These are phyloP conservation scores for Eilema sororculum DNA, from an alignment of 2,888 invertebrate genomes.

Conservation along the genomic window DNA sequence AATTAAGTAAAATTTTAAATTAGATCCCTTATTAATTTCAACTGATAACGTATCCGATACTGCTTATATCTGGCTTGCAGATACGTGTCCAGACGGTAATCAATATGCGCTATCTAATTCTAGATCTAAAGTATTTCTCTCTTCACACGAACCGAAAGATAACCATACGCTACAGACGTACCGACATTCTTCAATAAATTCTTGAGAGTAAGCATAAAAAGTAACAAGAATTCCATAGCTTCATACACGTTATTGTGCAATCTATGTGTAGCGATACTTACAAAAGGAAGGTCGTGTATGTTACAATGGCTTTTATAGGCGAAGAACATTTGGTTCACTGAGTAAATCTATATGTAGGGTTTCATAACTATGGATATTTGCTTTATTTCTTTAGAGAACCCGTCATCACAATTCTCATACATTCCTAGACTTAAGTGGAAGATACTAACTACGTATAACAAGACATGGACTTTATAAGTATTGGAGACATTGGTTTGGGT, in stretches of 20 bases:
- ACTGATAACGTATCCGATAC: neutral
- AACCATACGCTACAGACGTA: slow-evolving; percentile 18
- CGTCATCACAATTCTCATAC: neutral
- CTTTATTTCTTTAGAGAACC: neutral
- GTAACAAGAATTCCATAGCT: slow-evolving; percentile 28
- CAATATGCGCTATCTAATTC: slow-evolving; percentile 17
- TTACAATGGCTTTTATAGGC: slow-evolving; percentile 44
- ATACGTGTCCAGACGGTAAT: slow-evolving; percentile 16
- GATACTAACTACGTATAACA: neutral
- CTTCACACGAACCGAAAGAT: slow-evolving; percentile 36
- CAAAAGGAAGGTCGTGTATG: slow-evolving; percentile 49
- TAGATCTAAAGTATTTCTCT: slow-evolving; percentile 24
- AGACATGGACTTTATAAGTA: neutral
- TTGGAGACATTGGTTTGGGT: too few species aligned
- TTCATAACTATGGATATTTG: neutral
- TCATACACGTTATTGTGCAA: slow-evolving; percentile 51
- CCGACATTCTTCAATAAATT: slow-evolving; percentile 9
- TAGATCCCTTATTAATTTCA: neutral
- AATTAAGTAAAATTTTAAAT: neutral
- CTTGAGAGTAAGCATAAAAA: slow-evolving; percentile 30
- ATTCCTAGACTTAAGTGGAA: too few species aligned
- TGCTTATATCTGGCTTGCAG: neutral
- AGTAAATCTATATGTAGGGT: slow-evolving; percentile 17
- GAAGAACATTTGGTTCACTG: slow-evolving; percentile 35
- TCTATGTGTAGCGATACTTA: slow-evolving; percentile 45